Base-by-base conservation (phyloP, 1,140 invertebrate genomes). In the Armadillidium nasatum region DNA sequence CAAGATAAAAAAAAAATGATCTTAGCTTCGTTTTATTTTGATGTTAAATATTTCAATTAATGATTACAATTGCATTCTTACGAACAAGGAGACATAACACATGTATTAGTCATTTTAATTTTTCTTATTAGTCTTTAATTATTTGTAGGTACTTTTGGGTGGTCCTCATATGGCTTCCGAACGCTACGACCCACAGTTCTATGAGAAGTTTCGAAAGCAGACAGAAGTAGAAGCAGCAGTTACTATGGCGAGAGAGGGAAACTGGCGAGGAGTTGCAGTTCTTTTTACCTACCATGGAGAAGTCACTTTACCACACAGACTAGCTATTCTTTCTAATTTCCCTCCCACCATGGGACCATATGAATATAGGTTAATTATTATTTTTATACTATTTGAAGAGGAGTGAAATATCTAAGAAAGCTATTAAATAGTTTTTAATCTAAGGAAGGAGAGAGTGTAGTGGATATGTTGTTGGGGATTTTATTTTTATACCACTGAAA, bases 341-440 rank as follows among this genome's bases (percentile, higher is more conserved):
- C 92, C 92, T 21, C 92, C 94, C 85, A 92, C 91, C 0, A 86
- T 90, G 11, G 86, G 88, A 79, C 92, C 92, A 13, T 78, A 85
- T 71, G 88, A 89, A 66, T 94, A 93, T 82, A 86, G 88, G 79
- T 81, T 33, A 33, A 33, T 33, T 33, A 33, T 3, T 33, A 33
- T 33, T 33, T 33, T 33, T 33, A 33, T 33, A 33, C 6, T 33
- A 33, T 33, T 1, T 1, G 33, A 33, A 33, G 33, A 33, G 33
- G 6, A 33, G 33, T 33, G 33, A 33, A n/a, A n/a, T n/a, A n/a
- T n/a, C n/a, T n/a, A n/a, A n/a, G 33, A 33, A 33, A 33, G 33
- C 33, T 33, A 1, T 33, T 33, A 33, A 33, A 33, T 33, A 6
- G 2, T 3, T 33, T 33, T 33, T 33, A 1, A 33, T 33, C 33